Percentiles rank a stretch among this genome's conserved stretches.
Evolutionary conservation across 2,888 invertebrate genomes (phyloP).

Genomic region (Meganola albula): DNA sequence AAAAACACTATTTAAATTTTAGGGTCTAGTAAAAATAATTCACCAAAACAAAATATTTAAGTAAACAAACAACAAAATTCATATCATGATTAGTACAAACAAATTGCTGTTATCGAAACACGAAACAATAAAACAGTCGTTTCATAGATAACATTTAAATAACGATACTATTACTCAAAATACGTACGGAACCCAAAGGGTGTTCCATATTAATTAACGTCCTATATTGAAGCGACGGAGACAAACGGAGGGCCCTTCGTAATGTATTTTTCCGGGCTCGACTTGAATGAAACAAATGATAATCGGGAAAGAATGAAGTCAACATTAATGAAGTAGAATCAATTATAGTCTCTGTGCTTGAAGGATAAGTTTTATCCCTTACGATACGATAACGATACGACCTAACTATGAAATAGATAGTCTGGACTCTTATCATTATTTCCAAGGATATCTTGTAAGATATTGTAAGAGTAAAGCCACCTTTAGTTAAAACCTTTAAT

Average conservation of each 20-base stretch:
- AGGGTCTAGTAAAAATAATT: conserved; percentile 1
- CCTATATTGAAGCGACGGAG: conserved; percentile 67
- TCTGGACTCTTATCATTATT: too few species aligned
- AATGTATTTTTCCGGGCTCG: conserved; percentile 72
- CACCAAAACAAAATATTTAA: conserved; percentile 8
- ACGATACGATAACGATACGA: conserved; percentile 16
- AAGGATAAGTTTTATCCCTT: conserved; percentile 7
- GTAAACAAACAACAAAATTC: conserved; percentile 14
- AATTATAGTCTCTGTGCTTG: conserved; percentile 50
- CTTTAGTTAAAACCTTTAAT: too few species aligned
- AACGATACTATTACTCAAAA: conserved; percentile 46
- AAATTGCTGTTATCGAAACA: conserved; percentile 16
- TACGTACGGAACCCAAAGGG: conserved; percentile 66
- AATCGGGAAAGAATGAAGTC: conserved; percentile 76
- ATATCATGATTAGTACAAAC: conserved; percentile 14
- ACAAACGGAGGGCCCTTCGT: conserved; percentile 63
- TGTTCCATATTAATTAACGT: conserved; percentile 76
- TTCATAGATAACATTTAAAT: conserved; percentile 39
- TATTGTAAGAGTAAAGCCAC: too few species aligned
- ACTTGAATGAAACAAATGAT: conserved; percentile 71
- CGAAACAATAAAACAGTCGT: conserved; percentile 17
- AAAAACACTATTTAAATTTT: too few species aligned
- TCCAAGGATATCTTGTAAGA: too few species aligned
- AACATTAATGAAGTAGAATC: conserved; percentile 65
- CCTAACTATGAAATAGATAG: conserved; percentile 8